Evolutionary conservation across 2,797 vertebrate genomes (phyloP).

Genomic region (Capromys pilorides): DNA sequence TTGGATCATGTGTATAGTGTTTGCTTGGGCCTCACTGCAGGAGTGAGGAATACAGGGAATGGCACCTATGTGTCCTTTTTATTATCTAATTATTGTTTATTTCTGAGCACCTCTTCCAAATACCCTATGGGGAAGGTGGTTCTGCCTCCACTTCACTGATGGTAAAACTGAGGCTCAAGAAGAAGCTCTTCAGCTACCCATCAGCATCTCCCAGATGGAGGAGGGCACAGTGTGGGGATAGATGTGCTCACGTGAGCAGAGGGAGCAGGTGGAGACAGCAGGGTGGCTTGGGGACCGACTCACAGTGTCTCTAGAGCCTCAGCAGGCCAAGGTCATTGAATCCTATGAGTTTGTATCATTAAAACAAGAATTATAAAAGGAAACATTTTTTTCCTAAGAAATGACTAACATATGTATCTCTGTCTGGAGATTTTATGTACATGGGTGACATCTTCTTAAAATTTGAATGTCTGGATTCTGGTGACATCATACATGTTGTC

Average conservation of each 20-base stretch:
- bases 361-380: not conserved
- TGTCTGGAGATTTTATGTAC: not conserved
- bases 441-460: not conserved
- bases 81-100: not conserved
- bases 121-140: not conserved
- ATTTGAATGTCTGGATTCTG: not conserved
- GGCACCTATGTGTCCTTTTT: not conserved
- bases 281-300: too few relatives aligned
- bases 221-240: too few relatives aligned
- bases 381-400: not conserved
- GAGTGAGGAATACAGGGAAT: not conserved
- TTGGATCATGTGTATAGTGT: not conserved
- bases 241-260: too few relatives aligned
- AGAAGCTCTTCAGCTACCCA: too few relatives aligned
- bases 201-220: not conserved
- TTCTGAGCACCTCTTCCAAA: not conserved
- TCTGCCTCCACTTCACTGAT: not conserved
- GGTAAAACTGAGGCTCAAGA: not conserved
- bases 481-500: not conserved
- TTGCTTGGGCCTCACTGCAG: not conserved
- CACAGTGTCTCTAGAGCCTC: not conserved
- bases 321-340: not conserved
- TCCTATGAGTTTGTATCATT: not conserved
- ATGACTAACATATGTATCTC: not conserved
- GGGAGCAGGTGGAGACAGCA: too few relatives aligned